Conservation (phyloP, 2,113 vertebrate species). For the Rattus rattus region DNA sequence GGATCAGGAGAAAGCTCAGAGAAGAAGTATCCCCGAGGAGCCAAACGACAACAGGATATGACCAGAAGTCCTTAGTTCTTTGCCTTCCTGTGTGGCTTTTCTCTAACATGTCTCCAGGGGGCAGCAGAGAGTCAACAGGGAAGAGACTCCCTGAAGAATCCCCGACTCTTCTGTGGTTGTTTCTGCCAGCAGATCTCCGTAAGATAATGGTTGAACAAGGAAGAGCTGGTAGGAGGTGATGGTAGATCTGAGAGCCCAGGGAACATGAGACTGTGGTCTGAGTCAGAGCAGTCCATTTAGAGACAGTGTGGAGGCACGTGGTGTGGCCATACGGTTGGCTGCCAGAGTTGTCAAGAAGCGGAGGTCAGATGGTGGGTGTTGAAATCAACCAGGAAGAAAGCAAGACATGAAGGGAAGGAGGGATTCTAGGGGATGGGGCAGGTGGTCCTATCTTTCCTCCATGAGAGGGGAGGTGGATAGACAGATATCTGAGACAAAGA, state of each 20-base stretch:
- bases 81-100: neutral
- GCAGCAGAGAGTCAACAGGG: neutral
- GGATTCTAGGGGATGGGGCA: neutral
- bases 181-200: neutral
- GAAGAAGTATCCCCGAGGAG: neutral
- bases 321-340: neutral
- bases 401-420: neutral
- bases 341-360: neutral
- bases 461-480: neutral
- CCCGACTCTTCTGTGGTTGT: neutral
- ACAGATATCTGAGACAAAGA: neutral
- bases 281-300: neutral
- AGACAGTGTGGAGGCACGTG: neutral
- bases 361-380: neutral
- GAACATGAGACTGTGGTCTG: neutral
- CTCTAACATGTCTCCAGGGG: neutral
- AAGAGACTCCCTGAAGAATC: too few relatives aligned
- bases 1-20: neutral
- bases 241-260: neutral
- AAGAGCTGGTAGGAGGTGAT: neutral
- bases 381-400: neutral
- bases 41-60: too few relatives aligned
- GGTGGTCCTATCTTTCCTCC: neutral
- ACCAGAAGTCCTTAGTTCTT: neutral
- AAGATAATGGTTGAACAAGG: neutral